Evolutionary conservation across 2,888 invertebrate genomes (phyloP).

Genomic region (Dasypogon diadema): DNA sequence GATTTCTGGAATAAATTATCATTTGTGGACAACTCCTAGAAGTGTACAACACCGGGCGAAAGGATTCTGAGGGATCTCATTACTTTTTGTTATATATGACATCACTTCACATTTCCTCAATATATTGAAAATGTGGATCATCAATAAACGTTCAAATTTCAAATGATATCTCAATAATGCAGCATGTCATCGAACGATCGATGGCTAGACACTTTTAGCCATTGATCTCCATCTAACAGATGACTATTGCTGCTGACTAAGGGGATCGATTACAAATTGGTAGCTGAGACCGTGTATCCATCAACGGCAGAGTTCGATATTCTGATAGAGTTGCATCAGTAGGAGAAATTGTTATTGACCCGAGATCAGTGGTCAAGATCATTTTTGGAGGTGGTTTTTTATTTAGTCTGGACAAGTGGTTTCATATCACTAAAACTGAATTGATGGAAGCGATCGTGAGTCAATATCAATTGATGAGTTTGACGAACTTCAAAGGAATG

Average conservation of each 20-base stretch:
- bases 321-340: not conserved
- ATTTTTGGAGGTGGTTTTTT: slow-evolving; percentile 32
- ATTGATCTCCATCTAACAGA: not conserved
- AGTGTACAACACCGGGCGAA: not conserved
- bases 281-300: slow-evolving; percentile 3
- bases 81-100: too few species aligned
- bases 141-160: slow-evolving; percentile 27
- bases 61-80: not conserved
- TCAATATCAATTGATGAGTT: slow-evolving; percentile 26
- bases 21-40: not conserved
- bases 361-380: slow-evolving; percentile 25
- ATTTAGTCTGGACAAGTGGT: slow-evolving; percentile 41
- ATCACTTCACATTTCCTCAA: not conserved
- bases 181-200: slow-evolving; percentile 33
- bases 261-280: slow-evolving; percentile 19
- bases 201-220: slow-evolving; percentile 27
- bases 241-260: slow-evolving; percentile 20
- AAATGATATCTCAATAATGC: slow-evolving; percentile 38
- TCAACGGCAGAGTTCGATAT: not conserved
- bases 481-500: slow-evolving; percentile 37
- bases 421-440: slow-evolving; percentile 24
- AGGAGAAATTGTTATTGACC: not conserved
- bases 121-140: not conserved
- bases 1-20: slow-evolving; percentile 41
- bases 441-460: slow-evolving; percentile 14